These are phyloP conservation scores for Hydraecia micacea DNA, from an alignment of 2,888 invertebrate species.

Conservation along the genomic window DNA sequence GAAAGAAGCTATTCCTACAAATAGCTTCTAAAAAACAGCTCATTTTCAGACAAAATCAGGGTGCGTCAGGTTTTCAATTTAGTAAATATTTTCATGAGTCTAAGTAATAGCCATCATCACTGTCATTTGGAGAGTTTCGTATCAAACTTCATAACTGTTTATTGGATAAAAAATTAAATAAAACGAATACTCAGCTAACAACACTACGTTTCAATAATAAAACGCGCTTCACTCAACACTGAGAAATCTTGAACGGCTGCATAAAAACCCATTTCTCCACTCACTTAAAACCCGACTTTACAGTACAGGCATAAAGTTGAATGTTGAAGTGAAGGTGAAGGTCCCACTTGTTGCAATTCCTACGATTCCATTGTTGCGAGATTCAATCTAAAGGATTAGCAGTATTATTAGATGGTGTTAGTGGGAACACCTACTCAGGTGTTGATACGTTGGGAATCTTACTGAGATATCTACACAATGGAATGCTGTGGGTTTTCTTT, in stretches of 20 bases:
- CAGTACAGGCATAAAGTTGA: constrained; percentile 16
- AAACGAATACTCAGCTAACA: not conserved
- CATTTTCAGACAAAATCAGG: not conserved
- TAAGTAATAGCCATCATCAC: not conserved
- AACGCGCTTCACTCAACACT: constrained; percentile 34
- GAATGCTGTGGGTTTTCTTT: not conserved
- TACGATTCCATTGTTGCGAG: constrained; percentile 63
- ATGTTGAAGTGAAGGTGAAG: constrained; percentile 8
- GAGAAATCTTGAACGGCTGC: constrained; percentile 43
- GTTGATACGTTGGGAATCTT: constrained; percentile 19
- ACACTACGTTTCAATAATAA: constrained; percentile 46
- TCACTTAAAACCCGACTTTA: constrained; percentile 45
- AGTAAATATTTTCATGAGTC: not conserved
- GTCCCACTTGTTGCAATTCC: constrained; percentile 66
- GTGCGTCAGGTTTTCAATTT: not conserved
- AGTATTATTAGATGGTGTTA: constrained; percentile 62
- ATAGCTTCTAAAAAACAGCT: not conserved
- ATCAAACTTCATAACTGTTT: not conserved
- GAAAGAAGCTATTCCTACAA: too few species aligned
- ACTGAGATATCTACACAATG: constrained; percentile 1
- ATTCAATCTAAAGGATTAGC: constrained; percentile 72
- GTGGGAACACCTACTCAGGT: constrained; percentile 42
- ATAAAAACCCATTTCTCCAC: constrained; percentile 28
- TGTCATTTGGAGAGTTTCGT: not conserved
- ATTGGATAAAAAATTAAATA: not conserved